Evolutionary conservation across 2,888 invertebrate genomes (phyloP).

Genomic region (Lissonota sp.): DNA sequence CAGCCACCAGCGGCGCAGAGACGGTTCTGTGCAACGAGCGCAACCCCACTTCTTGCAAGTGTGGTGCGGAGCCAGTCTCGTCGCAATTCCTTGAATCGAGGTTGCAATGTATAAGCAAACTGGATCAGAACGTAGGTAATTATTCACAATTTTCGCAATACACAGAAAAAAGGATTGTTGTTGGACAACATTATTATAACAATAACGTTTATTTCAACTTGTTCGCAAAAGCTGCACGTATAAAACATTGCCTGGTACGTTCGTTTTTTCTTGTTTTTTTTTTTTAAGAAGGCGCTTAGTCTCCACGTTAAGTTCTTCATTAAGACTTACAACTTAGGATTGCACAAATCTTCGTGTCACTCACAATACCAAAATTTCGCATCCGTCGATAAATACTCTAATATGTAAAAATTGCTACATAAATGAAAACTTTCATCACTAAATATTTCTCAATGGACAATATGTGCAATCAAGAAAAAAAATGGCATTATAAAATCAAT

Average conservation of each 20-base stretch:
- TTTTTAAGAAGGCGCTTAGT: constrained; percentile 72
- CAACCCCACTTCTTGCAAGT: too few species aligned
- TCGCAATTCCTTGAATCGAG: too few species aligned
- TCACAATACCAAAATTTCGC: constrained; percentile 44
- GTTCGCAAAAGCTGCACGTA: constrained; percentile 77
- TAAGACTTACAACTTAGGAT: constrained; percentile 59
- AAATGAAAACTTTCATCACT: constrained; percentile 69
- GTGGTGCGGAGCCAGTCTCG: too few species aligned
- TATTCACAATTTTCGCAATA: too few species aligned
- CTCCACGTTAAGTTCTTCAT: constrained; percentile 67
- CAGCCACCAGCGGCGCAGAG: too few species aligned
- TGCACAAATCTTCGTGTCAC: constrained; percentile 56
- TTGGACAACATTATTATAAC: constrained; percentile 69
- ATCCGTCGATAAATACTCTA: constrained; percentile 40
- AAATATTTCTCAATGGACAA: constrained; percentile 56
- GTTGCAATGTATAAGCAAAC: too few species aligned
- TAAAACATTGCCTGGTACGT: constrained; percentile 74
- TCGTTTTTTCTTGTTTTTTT: constrained; percentile 59
- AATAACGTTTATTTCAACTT: constrained; percentile 76
- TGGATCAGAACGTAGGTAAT: too few species aligned
- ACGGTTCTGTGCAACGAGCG: too few species aligned
- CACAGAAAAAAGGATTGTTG: not conserved
- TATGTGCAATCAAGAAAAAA: constrained; percentile 32
- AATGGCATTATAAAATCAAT: constrained; percentile 14
- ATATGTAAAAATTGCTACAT: constrained; percentile 44